These are phyloP conservation scores for Meta bourneti DNA, from an alignment of 2,888 invertebrate species.

Conservation along the genomic window DNA sequence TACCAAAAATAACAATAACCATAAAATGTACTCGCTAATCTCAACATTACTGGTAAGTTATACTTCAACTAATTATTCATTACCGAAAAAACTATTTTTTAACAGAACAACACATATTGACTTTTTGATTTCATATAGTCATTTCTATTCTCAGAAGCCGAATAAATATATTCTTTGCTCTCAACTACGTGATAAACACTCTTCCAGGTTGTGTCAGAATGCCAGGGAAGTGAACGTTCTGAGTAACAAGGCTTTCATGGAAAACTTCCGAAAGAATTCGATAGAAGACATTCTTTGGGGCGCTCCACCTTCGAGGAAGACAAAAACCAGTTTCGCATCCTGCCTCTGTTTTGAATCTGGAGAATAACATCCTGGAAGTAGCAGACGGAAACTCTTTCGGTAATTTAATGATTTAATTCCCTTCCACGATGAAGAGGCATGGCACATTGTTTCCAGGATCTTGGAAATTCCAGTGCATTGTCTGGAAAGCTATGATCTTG, in stretches of 20 bases:
- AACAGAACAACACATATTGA: too few relatives aligned
- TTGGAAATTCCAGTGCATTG: constrained; percentile 15
- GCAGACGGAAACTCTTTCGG: background rate
- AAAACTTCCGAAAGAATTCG: constrained; percentile 25
- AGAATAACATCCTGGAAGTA: constrained; percentile 9
- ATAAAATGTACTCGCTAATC: too few relatives aligned
- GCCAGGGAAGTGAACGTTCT: too few relatives aligned
- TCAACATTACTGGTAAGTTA: too few relatives aligned
- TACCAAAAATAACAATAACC: too few relatives aligned
- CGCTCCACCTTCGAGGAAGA: constrained; percentile 1
- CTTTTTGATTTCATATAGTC: too few relatives aligned
- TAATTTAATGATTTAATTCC: constrained; percentile 50
- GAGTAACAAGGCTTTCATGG: background rate
- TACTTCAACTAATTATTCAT: too few relatives aligned
- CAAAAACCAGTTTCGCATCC: background rate
- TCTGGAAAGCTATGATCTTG: constrained; percentile 10
- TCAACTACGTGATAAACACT: too few relatives aligned
- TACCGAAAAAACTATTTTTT: too few relatives aligned
- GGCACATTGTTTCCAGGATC: background rate
- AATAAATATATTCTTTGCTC: too few relatives aligned
- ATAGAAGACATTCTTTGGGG: constrained; percentile 18
- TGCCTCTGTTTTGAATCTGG: constrained; percentile 11
- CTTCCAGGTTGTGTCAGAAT: too few relatives aligned
- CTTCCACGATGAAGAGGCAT: background rate
- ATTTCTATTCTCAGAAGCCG: too few relatives aligned